phyloP scores from a whole-genome alignment of 2,888 invertebrate genomes.

The Clivina fossor region DNA sequence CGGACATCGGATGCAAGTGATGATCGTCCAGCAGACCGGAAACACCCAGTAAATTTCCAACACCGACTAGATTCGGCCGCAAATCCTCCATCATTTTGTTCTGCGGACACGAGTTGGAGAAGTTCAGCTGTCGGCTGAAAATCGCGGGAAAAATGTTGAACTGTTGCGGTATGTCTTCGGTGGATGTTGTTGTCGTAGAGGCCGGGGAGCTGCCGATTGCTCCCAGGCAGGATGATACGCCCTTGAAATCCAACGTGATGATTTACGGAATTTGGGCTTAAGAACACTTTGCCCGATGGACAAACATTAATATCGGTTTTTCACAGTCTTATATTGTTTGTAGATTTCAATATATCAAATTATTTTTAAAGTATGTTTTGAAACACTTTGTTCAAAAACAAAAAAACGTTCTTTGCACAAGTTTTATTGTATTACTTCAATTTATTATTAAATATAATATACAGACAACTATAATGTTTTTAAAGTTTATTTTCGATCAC shows the following conservation, averaged over 20 bases:
- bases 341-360: too few species aligned
- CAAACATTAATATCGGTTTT: too few species aligned
- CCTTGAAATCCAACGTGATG: constrained; percentile 82
- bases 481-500: too few species aligned
- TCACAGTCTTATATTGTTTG: too few species aligned
- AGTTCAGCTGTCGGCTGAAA: constrained; percentile 86
- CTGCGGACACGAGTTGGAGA: constrained; percentile 69
- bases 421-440: too few species aligned
- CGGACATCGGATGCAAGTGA: constrained; percentile 58
- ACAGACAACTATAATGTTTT: too few species aligned
- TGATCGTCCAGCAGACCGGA: constrained; percentile 80
- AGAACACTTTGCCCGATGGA: too few species aligned
- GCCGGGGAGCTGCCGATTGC: constrained; percentile 62
- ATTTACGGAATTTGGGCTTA: neutral
- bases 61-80: constrained; percentile 77
- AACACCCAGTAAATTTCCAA: constrained; percentile 76
- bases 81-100: constrained; percentile 86
- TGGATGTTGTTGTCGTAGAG: constrained; percentile 50
- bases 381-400: too few species aligned
- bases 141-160: constrained; percentile 91
- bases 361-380: too few species aligned
- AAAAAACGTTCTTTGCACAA: too few species aligned
- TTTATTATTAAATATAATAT: too few species aligned
- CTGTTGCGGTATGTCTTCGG: constrained; percentile 70
- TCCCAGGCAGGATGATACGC: constrained; percentile 68